Evolutionary conservation across 2,888 invertebrate species (phyloP), one percentile per base, ranked within the genome.

Genomic region (Scaptomyza cyrtandrae): DNA sequence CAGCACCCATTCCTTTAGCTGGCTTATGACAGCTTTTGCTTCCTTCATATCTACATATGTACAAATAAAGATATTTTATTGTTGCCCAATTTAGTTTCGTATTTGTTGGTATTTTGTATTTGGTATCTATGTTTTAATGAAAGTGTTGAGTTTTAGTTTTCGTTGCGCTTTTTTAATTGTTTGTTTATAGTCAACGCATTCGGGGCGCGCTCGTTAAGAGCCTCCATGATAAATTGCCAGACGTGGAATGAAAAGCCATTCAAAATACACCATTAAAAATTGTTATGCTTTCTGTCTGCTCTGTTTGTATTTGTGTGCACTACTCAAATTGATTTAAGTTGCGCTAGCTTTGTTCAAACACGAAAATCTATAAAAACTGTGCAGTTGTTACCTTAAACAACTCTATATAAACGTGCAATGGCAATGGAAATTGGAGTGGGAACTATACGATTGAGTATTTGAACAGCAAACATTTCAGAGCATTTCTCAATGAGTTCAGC

Each of bases 61-160:
- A 45, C 33, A 49, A 43, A 67, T 65, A 65, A 70, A 80, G 75
- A 82, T 78, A 79, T 86, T 81, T 84, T 86, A 81, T 84, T 84
- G 87, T 81, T 84, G 73, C 86, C 73, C 82, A 86, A 86, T 86
- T 75, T 58, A 49, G 67, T 78, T 68, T 53, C 43, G 66, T 63
- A 69, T 63, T 63, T 59, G 24, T 69, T 59, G 24, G 66, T 37
- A 31, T 67, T 35, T 46, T 35, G 63, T 62, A 37, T 52, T 64
- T 55, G 49, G 74, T 74, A 60, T 74, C 49, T 61, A 31, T 39
- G 64, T 55, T 46, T 75, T 80, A 85, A 85, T 85, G 87, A 80
- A 87, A 87, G 87, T 85, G 85, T 85, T 85, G 86, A 85, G 87
- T 85, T 85, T 79, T 75, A 80, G 86, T 81, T 86, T 77, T 81